These are phyloP conservation scores for Entomobrya proxima DNA, from an alignment of 2,888 invertebrate genomes.

Conservation along the genomic window DNA sequence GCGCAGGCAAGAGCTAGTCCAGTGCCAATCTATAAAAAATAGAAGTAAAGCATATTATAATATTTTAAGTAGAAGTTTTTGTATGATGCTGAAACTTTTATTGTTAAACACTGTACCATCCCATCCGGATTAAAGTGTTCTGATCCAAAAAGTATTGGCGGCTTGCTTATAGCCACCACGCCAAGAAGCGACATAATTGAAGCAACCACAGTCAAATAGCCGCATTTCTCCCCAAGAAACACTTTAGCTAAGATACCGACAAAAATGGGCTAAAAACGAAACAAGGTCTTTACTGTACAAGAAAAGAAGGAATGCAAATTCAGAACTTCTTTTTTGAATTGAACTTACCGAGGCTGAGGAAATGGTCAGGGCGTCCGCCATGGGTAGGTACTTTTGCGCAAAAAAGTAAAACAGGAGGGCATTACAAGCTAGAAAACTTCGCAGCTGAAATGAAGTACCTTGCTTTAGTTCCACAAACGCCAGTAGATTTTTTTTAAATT, in stretches of 20 bases:
- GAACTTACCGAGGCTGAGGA: conserved; percentile 46
- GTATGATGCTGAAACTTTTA: too few species aligned
- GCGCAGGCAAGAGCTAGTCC: conserved; percentile 70
- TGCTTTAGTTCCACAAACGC: too few species aligned
- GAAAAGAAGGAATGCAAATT: background rate
- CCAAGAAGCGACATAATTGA: conserved; percentile 65
- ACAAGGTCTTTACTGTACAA: background rate
- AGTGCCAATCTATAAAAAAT: conserved; percentile 67
- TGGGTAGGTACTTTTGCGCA: conserved; percentile 61
- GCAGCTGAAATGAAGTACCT: conserved; percentile 56
- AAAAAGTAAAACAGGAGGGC: conserved; percentile 64
- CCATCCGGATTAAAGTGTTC: conserved; percentile 42
- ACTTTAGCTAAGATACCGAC: conserved; percentile 40
- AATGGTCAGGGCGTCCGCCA: conserved; percentile 66
- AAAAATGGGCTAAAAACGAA: conserved; percentile 36
- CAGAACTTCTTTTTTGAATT: too few species aligned
- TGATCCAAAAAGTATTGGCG: conserved; percentile 64
- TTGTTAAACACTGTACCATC: conserved; percentile 48
- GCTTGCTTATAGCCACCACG: conserved; percentile 66
- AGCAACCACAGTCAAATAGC: conserved; percentile 61
- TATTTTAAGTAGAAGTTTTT: background rate
- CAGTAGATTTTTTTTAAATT: background rate
- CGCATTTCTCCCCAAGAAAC: conserved; percentile 72
- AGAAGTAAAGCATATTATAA: background rate
- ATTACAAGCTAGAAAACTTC: conserved; percentile 71